Evolutionary conservation across 2,113 vertebrate genomes (phyloP), one percentile per base, ranked within the genome.

Genomic region (Taurulus bubalis): DNA sequence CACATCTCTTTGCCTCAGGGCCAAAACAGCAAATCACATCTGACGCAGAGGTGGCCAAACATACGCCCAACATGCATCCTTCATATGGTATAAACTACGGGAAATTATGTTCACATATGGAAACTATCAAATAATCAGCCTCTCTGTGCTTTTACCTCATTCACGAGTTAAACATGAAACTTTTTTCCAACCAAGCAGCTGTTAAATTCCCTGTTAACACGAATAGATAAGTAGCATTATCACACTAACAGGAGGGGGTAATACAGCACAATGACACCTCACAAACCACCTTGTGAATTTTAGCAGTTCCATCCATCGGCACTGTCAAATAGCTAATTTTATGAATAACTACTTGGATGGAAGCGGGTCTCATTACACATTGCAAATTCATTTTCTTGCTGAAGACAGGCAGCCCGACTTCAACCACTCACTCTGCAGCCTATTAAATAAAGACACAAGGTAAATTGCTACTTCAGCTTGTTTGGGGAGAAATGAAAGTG

Each of bases 381-480:
- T 88, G 87, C 73, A 73, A 87, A 90, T 89, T 78, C 22, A 69
- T 92, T 63, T 88, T 86, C 67, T 30, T 15, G 75, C 79, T 65
- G 79, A 83, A 92, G 80, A 85, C 63, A 85, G 26, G 69, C 60
- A 80, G 22, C 42, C 60, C 18, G 16, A 79, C 47, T 80, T 83
- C 51, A 59, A 77, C 81, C 34, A 40, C 63, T 79, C 60, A 67
- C 73, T 87, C 75, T 62, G 11, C 62, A 89, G 79, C 77, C 71
- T 73, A 85, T 88, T 88, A 89, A 88, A 88, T 84, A 84, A 89
- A 91, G 81, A 90, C 85, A 90, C 84, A 79, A 76, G 74, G 59
- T 49, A 87, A 88, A 88, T 36, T 79, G 68, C 85, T 56, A 76
- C 71, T 84, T 87, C 60, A 82, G 82, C 84, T 88, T 76, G 10